Evolutionary conservation across 1,140 invertebrate genomes (phyloP).

Genomic region (Belonocnema kinseyi): DNA sequence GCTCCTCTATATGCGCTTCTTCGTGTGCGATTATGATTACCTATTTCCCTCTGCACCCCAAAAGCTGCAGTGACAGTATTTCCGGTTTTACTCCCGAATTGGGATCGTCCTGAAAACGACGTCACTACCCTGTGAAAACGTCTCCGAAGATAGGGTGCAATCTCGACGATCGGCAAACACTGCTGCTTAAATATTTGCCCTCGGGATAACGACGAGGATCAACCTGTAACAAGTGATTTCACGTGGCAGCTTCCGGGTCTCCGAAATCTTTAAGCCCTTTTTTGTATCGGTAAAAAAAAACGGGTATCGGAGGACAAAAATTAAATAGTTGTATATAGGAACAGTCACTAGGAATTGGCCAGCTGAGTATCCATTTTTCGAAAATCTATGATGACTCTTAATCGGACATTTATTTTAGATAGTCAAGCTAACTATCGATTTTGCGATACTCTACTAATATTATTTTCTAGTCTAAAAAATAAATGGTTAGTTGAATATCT

Average conservation of each 20-base stretch:
- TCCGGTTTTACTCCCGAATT: background rate
- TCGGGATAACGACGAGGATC: conserved; percentile 47
- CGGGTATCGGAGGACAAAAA: background rate
- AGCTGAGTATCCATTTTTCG: too few species aligned
- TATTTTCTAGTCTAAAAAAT: too few species aligned
- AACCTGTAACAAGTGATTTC: conserved; percentile 47
- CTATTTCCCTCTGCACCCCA: background rate
- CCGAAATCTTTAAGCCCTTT: background rate
- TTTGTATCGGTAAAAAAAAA: background rate
- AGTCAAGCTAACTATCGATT: too few species aligned
- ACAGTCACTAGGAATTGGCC: too few species aligned
- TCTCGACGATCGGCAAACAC: conserved; percentile 47
- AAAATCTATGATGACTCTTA: too few species aligned
- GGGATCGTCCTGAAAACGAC: conserved; percentile 27
- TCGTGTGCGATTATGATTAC: background rate
- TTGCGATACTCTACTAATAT: too few species aligned
- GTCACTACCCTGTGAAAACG: conserved; percentile 27
- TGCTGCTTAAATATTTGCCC: conserved; percentile 52
- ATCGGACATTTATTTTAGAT: too few species aligned
- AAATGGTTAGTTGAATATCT: too few species aligned
- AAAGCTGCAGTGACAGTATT: background rate
- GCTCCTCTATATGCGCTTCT: background rate
- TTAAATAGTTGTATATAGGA: too few species aligned
- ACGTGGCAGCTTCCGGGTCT: conserved; percentile 20
- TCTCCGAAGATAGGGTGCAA: conserved; percentile 36